phyloP scores from a whole-genome alignment of 2,113 vertebrate species.

The Corythornis madagascariensis region DNA sequence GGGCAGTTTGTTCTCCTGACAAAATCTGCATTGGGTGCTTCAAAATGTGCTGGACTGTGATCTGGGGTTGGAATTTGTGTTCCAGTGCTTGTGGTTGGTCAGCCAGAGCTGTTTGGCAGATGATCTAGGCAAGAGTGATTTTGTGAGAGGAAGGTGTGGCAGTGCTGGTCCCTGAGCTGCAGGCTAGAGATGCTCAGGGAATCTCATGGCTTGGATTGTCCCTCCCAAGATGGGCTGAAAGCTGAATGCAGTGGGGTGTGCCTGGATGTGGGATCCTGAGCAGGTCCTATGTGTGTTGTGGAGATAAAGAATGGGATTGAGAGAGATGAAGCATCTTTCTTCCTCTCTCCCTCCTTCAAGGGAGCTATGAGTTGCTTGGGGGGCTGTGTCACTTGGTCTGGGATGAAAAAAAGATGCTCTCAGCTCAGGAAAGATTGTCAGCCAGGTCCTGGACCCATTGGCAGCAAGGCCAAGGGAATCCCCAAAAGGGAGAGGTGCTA shows the following conservation, averaged over 20 bases:
- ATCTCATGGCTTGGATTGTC: background rate
- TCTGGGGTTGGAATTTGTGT: background rate
- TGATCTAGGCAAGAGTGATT: rapidly evolving
- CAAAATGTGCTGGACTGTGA: background rate
- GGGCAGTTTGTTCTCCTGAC: background rate
- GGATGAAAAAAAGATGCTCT: background rate
- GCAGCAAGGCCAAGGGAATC: background rate
- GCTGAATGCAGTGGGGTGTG: background rate
- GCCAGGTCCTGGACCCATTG: background rate
- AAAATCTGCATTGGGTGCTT: background rate
- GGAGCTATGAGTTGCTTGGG: background rate
- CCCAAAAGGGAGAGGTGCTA: background rate
- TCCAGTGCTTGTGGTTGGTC: background rate
- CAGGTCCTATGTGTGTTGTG: background rate
- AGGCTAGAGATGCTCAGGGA: background rate
- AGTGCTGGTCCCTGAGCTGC: background rate
- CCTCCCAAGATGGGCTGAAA: background rate
- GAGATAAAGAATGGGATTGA: background rate
- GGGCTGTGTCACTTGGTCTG: background rate
- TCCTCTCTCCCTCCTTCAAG: rapidly evolving
- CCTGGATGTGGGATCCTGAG: background rate
- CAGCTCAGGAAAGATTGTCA: background rate
- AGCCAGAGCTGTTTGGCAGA: background rate
- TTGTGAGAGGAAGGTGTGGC: background rate
- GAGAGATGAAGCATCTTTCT: background rate